Conservation (phyloP, 2,113 vertebrate species). For the Accipiter virgatus region DNA sequence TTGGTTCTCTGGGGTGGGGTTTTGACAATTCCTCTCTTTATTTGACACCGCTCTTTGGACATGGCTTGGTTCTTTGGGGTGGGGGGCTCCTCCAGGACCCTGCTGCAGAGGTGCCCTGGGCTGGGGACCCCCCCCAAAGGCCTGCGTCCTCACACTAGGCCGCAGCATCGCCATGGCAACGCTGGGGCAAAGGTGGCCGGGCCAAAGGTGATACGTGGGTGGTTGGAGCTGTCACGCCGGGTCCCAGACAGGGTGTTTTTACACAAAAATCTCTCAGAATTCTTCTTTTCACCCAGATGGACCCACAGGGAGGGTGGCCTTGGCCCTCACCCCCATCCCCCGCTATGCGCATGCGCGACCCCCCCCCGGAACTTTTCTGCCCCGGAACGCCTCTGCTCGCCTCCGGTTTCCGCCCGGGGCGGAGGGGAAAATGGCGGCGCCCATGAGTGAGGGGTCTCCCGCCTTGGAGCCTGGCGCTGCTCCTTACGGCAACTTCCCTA, state of each 20-base stretch:
- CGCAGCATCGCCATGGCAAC: not conserved
- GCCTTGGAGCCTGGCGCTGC: constrained; percentile 82
- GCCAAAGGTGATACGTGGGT: accelerated
- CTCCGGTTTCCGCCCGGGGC: not conserved
- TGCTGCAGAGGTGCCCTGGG: not conserved
- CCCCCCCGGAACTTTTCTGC: not conserved
- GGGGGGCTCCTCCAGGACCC: not conserved
- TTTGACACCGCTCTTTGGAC: too few relatives aligned
- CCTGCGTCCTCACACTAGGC: accelerated
- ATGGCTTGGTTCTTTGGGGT: too few relatives aligned
- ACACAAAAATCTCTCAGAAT: not conserved
- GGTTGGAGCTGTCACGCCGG: not conserved
- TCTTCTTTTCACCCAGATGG: not conserved
- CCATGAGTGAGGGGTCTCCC: accelerated
- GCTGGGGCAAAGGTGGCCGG: accelerated
- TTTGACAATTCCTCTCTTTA: not conserved
- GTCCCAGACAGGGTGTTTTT: accelerated
- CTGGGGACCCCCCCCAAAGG: not conserved
- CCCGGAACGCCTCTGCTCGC: not conserved
- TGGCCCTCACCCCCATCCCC: not conserved
- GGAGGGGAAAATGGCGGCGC: constrained; percentile 47
- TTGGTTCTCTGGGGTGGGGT: not conserved
- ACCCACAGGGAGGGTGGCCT: too few relatives aligned
- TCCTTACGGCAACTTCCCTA: constrained; percentile 88
- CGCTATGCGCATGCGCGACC: not conserved